Conservation (phyloP, 2,797 vertebrate genomes). For the Harpagifer antarcticus region DNA sequence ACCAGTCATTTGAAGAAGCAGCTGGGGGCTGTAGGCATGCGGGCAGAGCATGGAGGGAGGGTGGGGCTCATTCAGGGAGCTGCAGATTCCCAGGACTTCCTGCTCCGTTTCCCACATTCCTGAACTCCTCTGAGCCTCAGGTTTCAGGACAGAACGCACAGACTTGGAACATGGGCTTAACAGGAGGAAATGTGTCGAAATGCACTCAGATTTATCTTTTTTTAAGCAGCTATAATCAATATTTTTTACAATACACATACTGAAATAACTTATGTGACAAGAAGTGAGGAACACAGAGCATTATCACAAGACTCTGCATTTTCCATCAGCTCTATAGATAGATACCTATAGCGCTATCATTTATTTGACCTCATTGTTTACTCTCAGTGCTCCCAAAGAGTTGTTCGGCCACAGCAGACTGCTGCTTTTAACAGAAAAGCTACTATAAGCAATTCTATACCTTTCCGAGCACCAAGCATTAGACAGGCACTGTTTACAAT, state of each 20-base stretch:
- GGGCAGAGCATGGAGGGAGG: neutral
- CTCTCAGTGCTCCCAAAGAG: neutral
- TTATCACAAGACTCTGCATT: neutral
- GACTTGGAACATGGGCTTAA: slow-evolving; percentile 14
- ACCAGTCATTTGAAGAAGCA: slow-evolving; percentile 17
- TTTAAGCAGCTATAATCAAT: neutral
- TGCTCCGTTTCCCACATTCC: slow-evolving; percentile 63
- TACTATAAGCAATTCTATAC: neutral
- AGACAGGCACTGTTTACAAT: neutral
- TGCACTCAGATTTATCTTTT: neutral
- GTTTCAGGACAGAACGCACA: slow-evolving; percentile 29
- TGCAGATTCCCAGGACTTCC: slow-evolving; percentile 51
- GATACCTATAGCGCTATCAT: too few relatives aligned
- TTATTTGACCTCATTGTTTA: neutral
- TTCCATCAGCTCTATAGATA: neutral
- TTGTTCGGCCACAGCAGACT: neutral
- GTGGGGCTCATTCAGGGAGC: slow-evolving; percentile 33
- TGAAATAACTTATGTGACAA: neutral
- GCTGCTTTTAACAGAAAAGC: neutral
- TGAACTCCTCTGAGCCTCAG: slow-evolving; percentile 46
- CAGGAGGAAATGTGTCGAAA: neutral
- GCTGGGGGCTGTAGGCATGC: slow-evolving; percentile 15
- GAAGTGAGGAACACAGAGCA: neutral
- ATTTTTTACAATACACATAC: neutral
- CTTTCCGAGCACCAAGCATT: neutral